Percentiles rank a stretch among this genome's conserved stretches.
Conservation (phyloP, 2,113 vertebrate genomes). For the Poeciliopsis turrubarensis region DNA sequence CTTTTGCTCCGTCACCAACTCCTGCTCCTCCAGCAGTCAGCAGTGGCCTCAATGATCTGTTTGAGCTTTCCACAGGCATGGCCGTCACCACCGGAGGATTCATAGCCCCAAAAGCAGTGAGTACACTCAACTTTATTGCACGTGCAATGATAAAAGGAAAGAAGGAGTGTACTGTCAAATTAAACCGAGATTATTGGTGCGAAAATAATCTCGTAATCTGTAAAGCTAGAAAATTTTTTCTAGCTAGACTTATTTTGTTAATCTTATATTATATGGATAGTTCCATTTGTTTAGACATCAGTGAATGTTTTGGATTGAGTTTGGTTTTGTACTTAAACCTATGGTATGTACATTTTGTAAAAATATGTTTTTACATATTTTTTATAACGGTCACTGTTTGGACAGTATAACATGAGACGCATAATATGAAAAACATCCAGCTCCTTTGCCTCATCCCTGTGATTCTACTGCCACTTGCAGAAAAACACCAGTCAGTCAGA, state of each 20-base stretch:
- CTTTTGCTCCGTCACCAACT: constrained; percentile 96
- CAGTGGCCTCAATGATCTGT: constrained; percentile 95
- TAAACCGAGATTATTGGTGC: not conserved
- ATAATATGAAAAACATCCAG: no score
- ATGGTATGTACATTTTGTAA: no score
- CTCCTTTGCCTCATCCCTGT: no score
- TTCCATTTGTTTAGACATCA: not conserved
- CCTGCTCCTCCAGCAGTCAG: constrained; percentile 91
- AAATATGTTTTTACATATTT: no score
- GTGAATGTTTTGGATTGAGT: no score
- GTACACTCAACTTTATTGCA: constrained; percentile 34
- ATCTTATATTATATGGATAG: not conserved
- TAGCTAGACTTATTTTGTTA: not conserved
- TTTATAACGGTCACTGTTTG: no score
- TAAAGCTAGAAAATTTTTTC: no score
- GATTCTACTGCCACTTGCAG: no score
- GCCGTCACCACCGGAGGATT: constrained; percentile 93
- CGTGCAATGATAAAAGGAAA: not conserved
- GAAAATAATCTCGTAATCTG: no score
- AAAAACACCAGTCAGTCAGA: no score
- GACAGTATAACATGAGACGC: no score
- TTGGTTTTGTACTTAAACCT: no score
- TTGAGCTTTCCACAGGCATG: constrained; percentile 94
- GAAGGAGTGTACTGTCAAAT: not conserved
- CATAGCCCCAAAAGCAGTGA: constrained; percentile 89